Evolutionary conservation across 2,113 vertebrate genomes (phyloP), one percentile per base, ranked within the genome.

Genomic region (Solenodon paradoxus): DNA sequence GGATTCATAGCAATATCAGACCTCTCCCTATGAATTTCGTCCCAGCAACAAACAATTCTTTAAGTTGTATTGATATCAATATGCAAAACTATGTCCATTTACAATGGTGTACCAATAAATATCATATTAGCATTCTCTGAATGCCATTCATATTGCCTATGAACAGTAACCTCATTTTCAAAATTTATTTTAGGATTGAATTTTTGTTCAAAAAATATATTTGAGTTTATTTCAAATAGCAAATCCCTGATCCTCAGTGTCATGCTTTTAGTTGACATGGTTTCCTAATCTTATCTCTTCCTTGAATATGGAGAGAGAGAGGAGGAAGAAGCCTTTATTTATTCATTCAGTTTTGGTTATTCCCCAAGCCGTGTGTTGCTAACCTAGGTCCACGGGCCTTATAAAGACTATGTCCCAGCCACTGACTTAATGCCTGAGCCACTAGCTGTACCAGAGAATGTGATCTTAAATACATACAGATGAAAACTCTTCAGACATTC

Each of bases 151-250:
- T 57, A 28, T 74, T 77, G 40, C 9, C 26, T 82, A 12, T 51
- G 53, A 68, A 74, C 2, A 32, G 3, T 64, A 78, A 85, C 38
- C 68, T 28, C 47, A 86, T 78, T 79, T 81, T 92, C 55, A 89
- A 66, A 79, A 19, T 30, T 68, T n/a, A n/a, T n/a, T 78, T 15
- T 7, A 7, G 3, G 17, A n/a, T 69, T 92, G 24, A 68, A 57
- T 64, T 95, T 74, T 93, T 87, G 38, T 80, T 85, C 19, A 45
- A 53, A 47, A 13, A 32, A 61, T 7, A 10, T 64, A 30, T 61
- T n/a, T 88, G 2, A n/a, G 42, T 64, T 91, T 95, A 12, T 69
- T 96, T 90, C 61, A 84, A 78, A 63, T 4, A 80, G n/a, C 55
- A 69, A 12, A 40, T 72, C 32, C 78, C 42, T 63, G 66, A 42